Conservation (phyloP, 2,888 invertebrate genomes). For the Serripes groenlandicus region DNA sequence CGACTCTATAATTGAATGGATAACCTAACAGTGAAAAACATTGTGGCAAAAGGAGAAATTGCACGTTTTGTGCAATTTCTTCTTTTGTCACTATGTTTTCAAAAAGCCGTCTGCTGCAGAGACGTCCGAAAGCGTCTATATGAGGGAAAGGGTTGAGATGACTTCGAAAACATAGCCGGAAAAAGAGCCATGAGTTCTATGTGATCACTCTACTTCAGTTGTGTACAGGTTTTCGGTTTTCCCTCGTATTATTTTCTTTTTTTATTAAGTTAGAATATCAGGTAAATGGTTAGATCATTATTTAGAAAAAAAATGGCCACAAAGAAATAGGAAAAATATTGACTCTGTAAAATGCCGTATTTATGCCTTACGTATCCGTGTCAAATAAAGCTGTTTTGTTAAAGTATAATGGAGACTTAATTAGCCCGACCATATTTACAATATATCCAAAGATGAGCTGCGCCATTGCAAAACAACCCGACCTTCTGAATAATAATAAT, state of each 20-base stretch:
- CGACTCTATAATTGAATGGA: no score
- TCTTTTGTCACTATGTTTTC: background rate
- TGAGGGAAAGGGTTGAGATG: background rate
- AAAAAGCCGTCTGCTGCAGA: background rate
- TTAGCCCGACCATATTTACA: no score
- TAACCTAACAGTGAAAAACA: no score
- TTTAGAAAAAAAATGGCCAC: background rate
- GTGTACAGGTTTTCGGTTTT: no score
- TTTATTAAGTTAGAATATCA: no score
- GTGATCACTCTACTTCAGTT: no score
- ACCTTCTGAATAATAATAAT: no score
- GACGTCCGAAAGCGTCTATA: background rate
- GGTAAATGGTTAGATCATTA: background rate
- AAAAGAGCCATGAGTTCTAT: background rate
- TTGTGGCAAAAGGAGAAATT: background rate
- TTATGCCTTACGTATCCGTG: background rate
- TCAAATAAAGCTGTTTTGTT: background rate
- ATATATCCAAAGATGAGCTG: no score
- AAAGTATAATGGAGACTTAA: no score
- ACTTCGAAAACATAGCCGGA: background rate
- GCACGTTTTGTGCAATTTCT: background rate
- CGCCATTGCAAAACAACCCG: no score
- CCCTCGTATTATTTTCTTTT: no score
- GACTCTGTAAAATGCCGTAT: background rate
- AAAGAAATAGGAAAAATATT: constrained; percentile 4